Evolutionary conservation across 2,888 invertebrate species (phyloP).

Genomic region (Trisateles emortualis): DNA sequence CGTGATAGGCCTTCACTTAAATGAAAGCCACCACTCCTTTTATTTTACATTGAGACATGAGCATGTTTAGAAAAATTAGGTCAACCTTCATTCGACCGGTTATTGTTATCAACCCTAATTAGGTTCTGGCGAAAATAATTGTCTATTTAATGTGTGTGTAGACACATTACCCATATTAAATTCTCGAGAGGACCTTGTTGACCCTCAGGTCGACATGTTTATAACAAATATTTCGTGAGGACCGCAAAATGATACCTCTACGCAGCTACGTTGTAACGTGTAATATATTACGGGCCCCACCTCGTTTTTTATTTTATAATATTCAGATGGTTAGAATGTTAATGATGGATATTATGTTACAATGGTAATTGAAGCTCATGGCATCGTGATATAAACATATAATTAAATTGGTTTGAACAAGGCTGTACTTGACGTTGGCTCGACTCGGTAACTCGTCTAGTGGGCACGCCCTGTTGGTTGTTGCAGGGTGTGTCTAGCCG

Average conservation of each 20-base stretch:
- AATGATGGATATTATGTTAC: conserved; percentile 25
- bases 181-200: conserved; percentile 30
- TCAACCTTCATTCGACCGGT: conserved; percentile 30
- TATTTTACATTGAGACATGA: conserved; percentile 29
- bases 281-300: conserved; percentile 26
- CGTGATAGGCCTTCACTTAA: conserved; percentile 61
- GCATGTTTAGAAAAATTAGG: conserved; percentile 26
- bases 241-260: conserved; percentile 17
- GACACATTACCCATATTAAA: conserved; percentile 12
- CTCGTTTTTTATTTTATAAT: conserved; percentile 19
- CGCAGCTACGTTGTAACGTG: conserved; percentile 16
- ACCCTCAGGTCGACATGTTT: conserved; percentile 8
- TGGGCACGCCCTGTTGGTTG: conserved; percentile 52
- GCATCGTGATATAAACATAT: conserved; percentile 38
- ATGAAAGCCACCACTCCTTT: conserved; percentile 42
- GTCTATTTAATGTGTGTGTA: conserved; percentile 10
- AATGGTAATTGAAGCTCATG: conserved; percentile 43
- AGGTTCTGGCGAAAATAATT: conserved; percentile 11
- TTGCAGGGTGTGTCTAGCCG: conserved; percentile 54
- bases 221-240: conserved; percentile 26
- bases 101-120: conserved; percentile 42
- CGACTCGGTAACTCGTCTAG: conserved; percentile 33
- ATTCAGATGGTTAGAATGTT: conserved; percentile 35
- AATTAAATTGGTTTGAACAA: conserved; percentile 58
- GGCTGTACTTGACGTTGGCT: conserved; percentile 48